These are phyloP conservation scores for Pammene aurita DNA, from an alignment of 2,888 invertebrate species.

Conservation along the genomic window DNA sequence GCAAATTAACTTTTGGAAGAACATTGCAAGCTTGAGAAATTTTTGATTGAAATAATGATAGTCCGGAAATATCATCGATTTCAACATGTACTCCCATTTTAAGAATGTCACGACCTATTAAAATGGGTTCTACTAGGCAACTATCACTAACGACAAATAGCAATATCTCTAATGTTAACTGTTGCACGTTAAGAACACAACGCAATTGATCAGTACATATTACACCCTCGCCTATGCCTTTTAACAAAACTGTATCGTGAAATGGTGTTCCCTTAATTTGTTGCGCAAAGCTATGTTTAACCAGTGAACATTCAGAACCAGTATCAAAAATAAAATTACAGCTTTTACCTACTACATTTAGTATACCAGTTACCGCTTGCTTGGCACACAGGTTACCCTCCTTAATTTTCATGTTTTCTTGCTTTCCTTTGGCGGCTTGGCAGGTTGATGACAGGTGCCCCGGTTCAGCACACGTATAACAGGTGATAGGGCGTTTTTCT, in stretches of 20 bases:
- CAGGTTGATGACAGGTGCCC: too few relatives aligned
- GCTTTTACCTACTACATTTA: too few relatives aligned
- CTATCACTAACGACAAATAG: slow-evolving; percentile 24
- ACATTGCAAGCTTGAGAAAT: background rate
- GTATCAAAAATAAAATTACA: slow-evolving; percentile 31
- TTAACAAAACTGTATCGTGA: background rate
- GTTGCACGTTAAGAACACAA: background rate
- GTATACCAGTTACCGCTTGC: background rate
- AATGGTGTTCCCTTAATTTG: background rate
- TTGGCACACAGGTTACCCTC: slow-evolving; percentile 27
- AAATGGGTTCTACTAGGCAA: background rate
- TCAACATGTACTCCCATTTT: slow-evolving; percentile 15
- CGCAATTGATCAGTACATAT: slow-evolving; percentile 10
- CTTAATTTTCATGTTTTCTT: background rate
- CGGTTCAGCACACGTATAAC: background rate
- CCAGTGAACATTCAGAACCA: too few relatives aligned
- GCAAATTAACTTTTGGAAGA: background rate
- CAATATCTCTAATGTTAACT: background rate
- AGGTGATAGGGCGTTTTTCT: background rate
- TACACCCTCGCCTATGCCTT: slow-evolving; percentile 5
- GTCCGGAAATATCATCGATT: background rate
- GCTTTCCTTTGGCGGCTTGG: background rate
- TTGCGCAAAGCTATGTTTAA: background rate
- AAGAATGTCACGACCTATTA: slow-evolving; percentile 32
- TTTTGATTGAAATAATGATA: slow-evolving; percentile 1